Base-by-base conservation (phyloP, 2,113 vertebrate species). In the Cinclus cinclus region DNA sequence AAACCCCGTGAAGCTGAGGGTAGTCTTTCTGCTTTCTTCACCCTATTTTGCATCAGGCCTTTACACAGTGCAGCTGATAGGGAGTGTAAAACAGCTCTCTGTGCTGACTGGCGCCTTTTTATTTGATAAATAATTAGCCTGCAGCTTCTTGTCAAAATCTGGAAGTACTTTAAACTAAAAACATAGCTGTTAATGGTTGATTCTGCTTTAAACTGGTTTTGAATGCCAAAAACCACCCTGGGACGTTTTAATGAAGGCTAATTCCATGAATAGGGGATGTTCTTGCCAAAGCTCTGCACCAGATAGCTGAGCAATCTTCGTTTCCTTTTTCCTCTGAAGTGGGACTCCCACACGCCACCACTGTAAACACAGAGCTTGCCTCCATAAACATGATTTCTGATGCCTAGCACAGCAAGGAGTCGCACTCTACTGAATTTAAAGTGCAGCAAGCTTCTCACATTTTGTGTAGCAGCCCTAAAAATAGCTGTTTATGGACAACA, bases 261-360 rank as follows among this genome's bases (percentile, higher is more conserved):
- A 52, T 91, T 97, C 70, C 83, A 92, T 96, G 83, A 97, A 96
- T 95, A 96, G 91, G 85, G 92, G 82, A 83, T 94, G 78, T 90
- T 96, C 91, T 93, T 96, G 90, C 90, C 93, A 92, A 95, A 90
- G 53, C 81, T 82, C 70, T 83, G 58, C 44, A 90, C 86, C 91
- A 96, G 88, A 96, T 95, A 96, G 86, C 89, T 87, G 80, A 94
- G 92, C 83, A 93, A 82, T 95, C 90, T 90, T 94, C 23, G 11
- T 85, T 96, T 94, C 91, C 93, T 93, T 95, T 97, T 95, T 88
- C 88, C 89, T 92, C 73, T 94, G 9, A 80, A 94, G 83, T 85
- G 92, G 59, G 91, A 82, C 94, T 96, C 91, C 86, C 92, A 95
- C 94, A 91, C 8, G 1, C 83, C 81, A 94, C 79, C 88, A 68